Evolutionary conservation across 2,888 invertebrate genomes (phyloP), one percentile per base, ranked within the genome.

Genomic region (Cheilosia urbana): DNA sequence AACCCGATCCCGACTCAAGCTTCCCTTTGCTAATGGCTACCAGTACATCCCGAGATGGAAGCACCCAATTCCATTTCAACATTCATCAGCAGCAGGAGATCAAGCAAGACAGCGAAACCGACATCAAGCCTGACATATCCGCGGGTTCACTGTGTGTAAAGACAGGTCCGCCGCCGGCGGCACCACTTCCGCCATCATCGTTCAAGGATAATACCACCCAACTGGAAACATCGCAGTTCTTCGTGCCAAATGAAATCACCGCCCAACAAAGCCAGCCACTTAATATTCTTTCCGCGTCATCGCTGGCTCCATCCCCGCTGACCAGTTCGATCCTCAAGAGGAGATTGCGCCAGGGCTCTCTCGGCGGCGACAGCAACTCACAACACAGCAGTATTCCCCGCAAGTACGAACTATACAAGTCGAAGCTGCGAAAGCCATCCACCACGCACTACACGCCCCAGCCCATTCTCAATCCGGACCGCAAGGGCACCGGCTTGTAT

Each of bases 401-500:
- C 7, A 88, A 88, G 55, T 73, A 87, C 24, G 88, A 88, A 62
- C 27, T 91, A 15, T 92, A 90, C 78, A 91, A 91, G 21, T 92
- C 92, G 9, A 92, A 92, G 87, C 87, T 92, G 75, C 90, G 92
- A 6, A 92, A 91, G 19, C 92, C 94, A 62, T 91, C 92, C 3
- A 90, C 91, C 0, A 91, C 90, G 5, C 94, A 94, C 81, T 99
- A 97, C 92, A 99, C 98, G 0, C 98, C 99, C 15, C 96, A 97
- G 34, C 99, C 99, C 0, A 97, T 99, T 90, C 93, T 99, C 71
- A 97, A 98, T 90, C 99, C 99, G 0, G 96, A 97, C 80, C 94
- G 99, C 87, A 95, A 95, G 87, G 98, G 98, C 0, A 94, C 96
- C 0, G 99, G 99, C 0, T 93, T 99, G 3, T 98, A 91, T 68